Evolutionary conservation across 1,140 invertebrate genomes (phyloP), one percentile per base, ranked within the genome.

Genomic region (Drosophila melanogaster): DNA sequence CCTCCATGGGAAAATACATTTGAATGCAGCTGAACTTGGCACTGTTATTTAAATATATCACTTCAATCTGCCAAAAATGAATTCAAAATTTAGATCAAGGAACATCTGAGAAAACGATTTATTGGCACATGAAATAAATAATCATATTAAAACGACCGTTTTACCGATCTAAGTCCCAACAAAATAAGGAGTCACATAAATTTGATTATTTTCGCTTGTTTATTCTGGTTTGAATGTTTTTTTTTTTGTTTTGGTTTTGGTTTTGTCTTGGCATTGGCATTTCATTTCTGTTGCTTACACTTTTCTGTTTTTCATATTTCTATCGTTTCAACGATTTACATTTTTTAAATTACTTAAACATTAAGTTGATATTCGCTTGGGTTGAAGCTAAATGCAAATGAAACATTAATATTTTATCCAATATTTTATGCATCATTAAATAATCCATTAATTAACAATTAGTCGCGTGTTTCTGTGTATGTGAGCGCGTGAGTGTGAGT

Each of bases 361-460:
- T 53, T 66, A 66, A 49, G 40, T 75, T 75, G 71, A 75, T 76
- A 66, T 75, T 46, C 37, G 69, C 66, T 71, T 72, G 66, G 55
- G 43, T 72, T 33, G 53, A 59, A 71, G 71, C 70, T 74, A 74
- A 66, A 55, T 81, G 69, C 64, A 79, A 72, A 79, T 71, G 64
- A 79, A 81, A 81, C 62, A 81, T 87, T 71, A 67, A 62, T 74
- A 74, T 58, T 69, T 81, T 81, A 78, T 86, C 64, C 69, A 73
- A 78, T 87, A 76, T 79, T 87, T 77, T 81, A 86, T 86, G 81
- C 81, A 71, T 85, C 78, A 85, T 81, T 86, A 79, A 86, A 86
- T 85, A 86, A 87, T 75, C 75, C 81, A 86, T 86, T 86, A 87
- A 87, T 86, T 87, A 86, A 86, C 83, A 86, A 87, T 87, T 81